Evolutionary conservation across 2,113 vertebrate species (phyloP), one percentile per base, ranked within the genome.

Genomic region (Tauraco erythrolophus): DNA sequence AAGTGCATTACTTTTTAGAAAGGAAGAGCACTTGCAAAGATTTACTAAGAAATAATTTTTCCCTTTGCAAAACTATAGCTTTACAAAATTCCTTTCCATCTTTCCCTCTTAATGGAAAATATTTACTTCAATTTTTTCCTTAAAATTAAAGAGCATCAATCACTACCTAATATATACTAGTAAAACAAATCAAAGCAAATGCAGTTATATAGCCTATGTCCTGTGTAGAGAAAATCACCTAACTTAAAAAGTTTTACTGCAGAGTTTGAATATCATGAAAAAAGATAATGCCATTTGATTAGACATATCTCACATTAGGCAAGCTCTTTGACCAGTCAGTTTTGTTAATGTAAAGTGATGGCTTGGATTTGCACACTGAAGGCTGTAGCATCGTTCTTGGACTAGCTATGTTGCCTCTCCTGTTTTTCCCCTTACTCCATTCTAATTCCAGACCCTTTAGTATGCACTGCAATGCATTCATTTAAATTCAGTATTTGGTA

Each of bases 401-500:
- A 60, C 41, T 54, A 65, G 27, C 43, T 82, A 9, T 83, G 15
- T 33, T 95, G 22, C 41, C 21, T 83, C 45, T 88, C 28, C 22
- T 25, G 8, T 24, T 70, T 94, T 74, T 58, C 6, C 35, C 33
- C 24, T 77, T 74, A 23, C 35, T 83, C 54, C 70, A 30, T 68
- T 89, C 71, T 41, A 84, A 46, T 93, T 74, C 74, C 30, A 89
- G 37, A 60, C 64, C 21, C 41, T 70, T 95, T 95, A 43, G 57
- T 61, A 69, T 96, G 28, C 51, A 87, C 14, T 54, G 14, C 45
- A 66, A 7, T 48, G 24, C 51, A 23, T 60, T 91, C 19, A 91
- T 98, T 97, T 92, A 95, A 95, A 97, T 94, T 78, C 56, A 70
- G 31, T 54, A 39, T 70, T 92, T 78, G 37, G 18, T 60, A 50